A percentile compares a stretch with the other conserved stretches of the same genome.
Evolutionary conservation across 2,888 invertebrate species (phyloP).

Genomic region (Parnassius orleans): DNA sequence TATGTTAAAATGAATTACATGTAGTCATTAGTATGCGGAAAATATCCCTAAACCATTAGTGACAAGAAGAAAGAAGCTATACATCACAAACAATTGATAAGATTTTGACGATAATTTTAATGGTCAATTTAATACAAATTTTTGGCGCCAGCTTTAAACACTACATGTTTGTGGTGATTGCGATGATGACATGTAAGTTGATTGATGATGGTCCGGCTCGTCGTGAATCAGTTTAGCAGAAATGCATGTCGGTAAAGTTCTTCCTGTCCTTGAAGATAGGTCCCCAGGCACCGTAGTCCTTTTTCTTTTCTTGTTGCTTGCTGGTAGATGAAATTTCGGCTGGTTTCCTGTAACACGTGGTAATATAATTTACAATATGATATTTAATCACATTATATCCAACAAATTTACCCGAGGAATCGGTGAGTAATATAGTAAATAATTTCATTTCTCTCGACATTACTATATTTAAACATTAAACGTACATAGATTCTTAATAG

Average conservation of each 20-base stretch:
- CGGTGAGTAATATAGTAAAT: too few species aligned
- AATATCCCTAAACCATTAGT: constrained; percentile 42
- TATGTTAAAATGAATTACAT: constrained; percentile 49
- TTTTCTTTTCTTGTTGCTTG: constrained; percentile 60
- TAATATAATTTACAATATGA: too few species aligned
- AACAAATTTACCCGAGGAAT: too few species aligned
- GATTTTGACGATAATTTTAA: constrained; percentile 31
- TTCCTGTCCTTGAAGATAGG: constrained; percentile 87
- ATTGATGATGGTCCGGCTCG: constrained; percentile 26
- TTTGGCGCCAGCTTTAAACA: constrained; percentile 23
- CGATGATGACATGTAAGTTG: constrained; percentile 44
- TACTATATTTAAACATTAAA: too few species aligned
- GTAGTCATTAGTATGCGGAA: constrained; percentile 44
- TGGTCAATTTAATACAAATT: constrained; percentile 20
- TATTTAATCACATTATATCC: too few species aligned
- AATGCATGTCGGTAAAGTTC: constrained; percentile 86
- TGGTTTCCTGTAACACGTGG: constrained; percentile 52
- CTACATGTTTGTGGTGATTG: constrained; percentile 29
- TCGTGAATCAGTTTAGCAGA: constrained; percentile 61
- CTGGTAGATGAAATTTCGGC: constrained; percentile 37
- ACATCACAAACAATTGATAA: constrained; percentile 40
- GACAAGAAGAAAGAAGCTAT: constrained; percentile 34
- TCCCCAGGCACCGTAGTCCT: constrained; percentile 85
- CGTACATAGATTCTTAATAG: too few species aligned
- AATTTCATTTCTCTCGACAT: too few species aligned